These are phyloP conservation scores for Hyles euphorbiae DNA, from an alignment of 1,140 invertebrate genomes.

Conservation along the genomic window DNA sequence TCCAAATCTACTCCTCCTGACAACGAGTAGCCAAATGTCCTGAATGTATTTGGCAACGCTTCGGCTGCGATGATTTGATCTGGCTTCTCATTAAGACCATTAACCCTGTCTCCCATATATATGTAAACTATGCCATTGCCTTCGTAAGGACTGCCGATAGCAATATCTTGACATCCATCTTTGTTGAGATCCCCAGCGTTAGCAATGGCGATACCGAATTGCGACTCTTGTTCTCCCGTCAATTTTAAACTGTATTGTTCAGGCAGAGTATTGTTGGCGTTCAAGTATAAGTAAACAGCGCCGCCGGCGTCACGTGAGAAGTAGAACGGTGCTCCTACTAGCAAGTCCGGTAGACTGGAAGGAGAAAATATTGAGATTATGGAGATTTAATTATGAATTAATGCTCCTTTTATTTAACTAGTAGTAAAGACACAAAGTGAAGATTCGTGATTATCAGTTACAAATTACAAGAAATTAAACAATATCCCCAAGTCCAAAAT, in stretches of 20 bases:
- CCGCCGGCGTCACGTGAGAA: conserved; percentile 88
- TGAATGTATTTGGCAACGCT: conserved; percentile 70
- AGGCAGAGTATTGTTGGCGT: conserved; percentile 73
- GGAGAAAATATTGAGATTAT: conserved; percentile 1
- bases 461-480: too few relatives aligned
- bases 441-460: too few relatives aligned
- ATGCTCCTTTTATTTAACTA: too few relatives aligned
- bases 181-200: conserved; percentile 94
- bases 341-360: conserved; percentile 86
- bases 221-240: conserved; percentile 84
- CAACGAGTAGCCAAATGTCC: conserved; percentile 92
- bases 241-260: conserved; percentile 78
- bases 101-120: conserved; percentile 84
- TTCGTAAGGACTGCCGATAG: conserved; percentile 95
- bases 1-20: conserved; percentile 94
- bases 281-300: conserved; percentile 92
- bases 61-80: conserved; percentile 79
- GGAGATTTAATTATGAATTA: too few relatives aligned
- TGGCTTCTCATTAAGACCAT: conserved; percentile 83
- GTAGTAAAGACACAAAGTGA: too few relatives aligned
- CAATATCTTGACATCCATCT: conserved; percentile 92
- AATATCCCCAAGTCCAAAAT: too few relatives aligned
- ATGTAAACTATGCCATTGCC: conserved; percentile 90
- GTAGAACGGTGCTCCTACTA: conserved; percentile 95
- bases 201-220: conserved; percentile 91